These are phyloP conservation scores for Trichosurus vulpecula DNA, from an alignment of 2,797 vertebrate species.

Conservation along the genomic window DNA sequence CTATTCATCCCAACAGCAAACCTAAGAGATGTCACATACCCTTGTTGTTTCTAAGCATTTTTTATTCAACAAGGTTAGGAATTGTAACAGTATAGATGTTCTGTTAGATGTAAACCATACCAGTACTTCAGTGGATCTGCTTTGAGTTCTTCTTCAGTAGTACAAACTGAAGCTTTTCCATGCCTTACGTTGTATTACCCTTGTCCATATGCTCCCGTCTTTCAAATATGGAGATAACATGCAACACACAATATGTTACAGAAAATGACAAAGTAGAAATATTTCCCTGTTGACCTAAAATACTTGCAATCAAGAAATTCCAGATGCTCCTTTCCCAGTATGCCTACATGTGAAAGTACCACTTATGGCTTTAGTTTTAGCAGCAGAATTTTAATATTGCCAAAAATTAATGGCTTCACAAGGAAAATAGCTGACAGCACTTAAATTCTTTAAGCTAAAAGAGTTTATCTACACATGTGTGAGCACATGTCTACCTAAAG, in stretches of 20 bases:
- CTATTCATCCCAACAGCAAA: not conserved
- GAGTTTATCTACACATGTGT: not conserved
- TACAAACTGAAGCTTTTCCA: not conserved
- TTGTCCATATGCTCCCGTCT: not conserved
- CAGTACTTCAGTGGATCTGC: not conserved
- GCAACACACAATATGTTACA: constrained; percentile 62
- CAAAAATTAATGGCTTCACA: constrained; percentile 58
- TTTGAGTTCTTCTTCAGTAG: not conserved
- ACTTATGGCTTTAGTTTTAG: constrained; percentile 56
- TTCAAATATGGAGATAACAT: constrained; percentile 31
- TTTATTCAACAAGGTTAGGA: not conserved
- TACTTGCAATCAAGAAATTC: constrained; percentile 73
- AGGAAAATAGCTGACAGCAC: constrained; percentile 42
- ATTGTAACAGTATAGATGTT: not conserved
- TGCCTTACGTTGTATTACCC: not conserved
- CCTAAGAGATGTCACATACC: not conserved
- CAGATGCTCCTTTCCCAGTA: constrained; percentile 65
- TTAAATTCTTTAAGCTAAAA: not conserved
- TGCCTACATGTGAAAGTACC: constrained; percentile 60
- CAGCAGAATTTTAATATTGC: constrained; percentile 57
- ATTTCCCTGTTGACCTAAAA: constrained; percentile 57
- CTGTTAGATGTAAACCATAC: not conserved
- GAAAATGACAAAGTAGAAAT: constrained; percentile 69
- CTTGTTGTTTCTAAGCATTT: not conserved
- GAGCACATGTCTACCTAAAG: not conserved